phyloP scores from a whole-genome alignment of 2,797 vertebrate genomes.

The Falco columbarius region DNA sequence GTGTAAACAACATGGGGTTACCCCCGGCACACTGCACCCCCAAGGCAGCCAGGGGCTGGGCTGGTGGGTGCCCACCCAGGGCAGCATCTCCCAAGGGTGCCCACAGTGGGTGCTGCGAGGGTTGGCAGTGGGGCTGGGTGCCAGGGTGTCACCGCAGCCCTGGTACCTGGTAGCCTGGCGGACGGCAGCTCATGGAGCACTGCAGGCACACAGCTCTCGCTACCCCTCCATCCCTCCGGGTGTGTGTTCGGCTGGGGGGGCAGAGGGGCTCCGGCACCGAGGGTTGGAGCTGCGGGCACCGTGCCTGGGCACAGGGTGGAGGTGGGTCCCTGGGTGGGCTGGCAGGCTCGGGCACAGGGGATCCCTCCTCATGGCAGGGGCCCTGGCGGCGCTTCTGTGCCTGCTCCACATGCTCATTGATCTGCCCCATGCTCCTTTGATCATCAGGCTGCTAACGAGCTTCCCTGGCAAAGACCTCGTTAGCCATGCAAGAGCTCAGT shows the following conservation, averaged over 20 bases:
- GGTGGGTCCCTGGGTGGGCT: not conserved
- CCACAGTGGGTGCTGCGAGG: rapidly evolving
- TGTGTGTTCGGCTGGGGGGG: rapidly evolving
- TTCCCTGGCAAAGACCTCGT: not conserved
- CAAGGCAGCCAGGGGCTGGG: no score
- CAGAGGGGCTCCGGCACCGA: not conserved
- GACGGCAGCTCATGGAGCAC: rapidly evolving
- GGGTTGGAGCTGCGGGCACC: not conserved
- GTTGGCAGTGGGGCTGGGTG: not conserved
- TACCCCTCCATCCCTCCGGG: no score
- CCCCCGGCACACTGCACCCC: rapidly evolving
- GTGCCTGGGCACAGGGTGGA: rapidly evolving
- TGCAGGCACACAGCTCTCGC: rapidly evolving
- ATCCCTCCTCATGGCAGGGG: not conserved
- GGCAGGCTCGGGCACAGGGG: not conserved
- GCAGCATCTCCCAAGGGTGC: not conserved
- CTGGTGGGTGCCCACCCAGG: not conserved
- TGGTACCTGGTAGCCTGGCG: not conserved
- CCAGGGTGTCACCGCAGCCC: not conserved
- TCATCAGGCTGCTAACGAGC: not conserved
- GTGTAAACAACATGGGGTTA: rapidly evolving
- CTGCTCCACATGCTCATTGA: not conserved
- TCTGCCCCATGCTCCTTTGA: not conserved
- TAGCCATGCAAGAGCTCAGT: rapidly evolving
- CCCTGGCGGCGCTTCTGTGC: not conserved